phyloP scores from a whole-genome alignment of 2,888 invertebrate species.

The Phorcus lineatus region DNA sequence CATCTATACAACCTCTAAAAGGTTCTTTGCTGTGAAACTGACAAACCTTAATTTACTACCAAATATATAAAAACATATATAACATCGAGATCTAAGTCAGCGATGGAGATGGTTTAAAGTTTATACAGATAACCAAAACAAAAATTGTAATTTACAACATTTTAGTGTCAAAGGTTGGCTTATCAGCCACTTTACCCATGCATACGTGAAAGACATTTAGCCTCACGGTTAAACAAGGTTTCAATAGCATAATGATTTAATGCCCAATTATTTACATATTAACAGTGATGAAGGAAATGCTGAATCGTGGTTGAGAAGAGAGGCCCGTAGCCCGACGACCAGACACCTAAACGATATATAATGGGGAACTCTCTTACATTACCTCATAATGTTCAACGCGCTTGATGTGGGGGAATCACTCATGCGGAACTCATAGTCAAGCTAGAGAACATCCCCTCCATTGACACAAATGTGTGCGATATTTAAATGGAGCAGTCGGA shows the following conservation, averaged over 20 bases:
- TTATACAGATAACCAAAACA: too few species aligned
- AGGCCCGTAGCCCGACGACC: background rate
- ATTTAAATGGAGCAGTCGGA: background rate
- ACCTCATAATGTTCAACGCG: background rate
- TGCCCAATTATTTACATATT: constrained; percentile 10
- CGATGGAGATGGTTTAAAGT: too few species aligned
- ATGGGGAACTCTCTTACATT: background rate
- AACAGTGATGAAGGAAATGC: background rate
- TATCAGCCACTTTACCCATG: too few species aligned
- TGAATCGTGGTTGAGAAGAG: background rate
- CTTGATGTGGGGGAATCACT: background rate
- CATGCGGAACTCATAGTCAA: background rate
- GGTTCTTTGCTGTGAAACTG: too few species aligned
- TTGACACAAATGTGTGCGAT: constrained; percentile 7
- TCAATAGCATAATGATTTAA: constrained; percentile 1
- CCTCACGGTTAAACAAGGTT: background rate
- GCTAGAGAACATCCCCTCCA: background rate
- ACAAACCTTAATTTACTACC: too few species aligned
- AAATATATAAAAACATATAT: too few species aligned
- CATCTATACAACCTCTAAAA: too few species aligned
- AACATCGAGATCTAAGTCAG: too few species aligned
- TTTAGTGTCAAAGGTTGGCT: too few species aligned
- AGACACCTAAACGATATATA: constrained; percentile 3
- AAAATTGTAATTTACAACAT: too few species aligned
- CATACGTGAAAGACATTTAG: too few species aligned